These are phyloP conservation scores for Pseudopodoces humilis DNA, from an alignment of 2,113 vertebrate species.

Conservation along the genomic window DNA sequence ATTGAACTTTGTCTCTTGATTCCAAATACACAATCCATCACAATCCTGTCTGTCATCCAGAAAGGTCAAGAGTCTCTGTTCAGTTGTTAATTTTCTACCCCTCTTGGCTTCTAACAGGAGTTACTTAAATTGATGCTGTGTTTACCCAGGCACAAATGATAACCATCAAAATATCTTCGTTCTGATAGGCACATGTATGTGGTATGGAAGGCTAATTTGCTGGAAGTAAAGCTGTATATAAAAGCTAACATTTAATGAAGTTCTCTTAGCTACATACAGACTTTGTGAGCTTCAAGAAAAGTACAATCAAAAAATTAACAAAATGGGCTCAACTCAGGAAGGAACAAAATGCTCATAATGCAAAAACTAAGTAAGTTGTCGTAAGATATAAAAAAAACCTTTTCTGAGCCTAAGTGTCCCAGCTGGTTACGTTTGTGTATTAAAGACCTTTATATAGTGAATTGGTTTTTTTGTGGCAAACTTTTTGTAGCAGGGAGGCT, in stretches of 20 bases:
- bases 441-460: neutral
- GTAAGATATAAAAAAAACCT: fast-evolving
- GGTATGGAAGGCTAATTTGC: neutral
- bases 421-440: neutral
- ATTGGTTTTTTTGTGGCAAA: neutral
- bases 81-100: neutral
- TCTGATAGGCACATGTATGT: neutral
- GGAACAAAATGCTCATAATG: neutral
- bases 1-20: neutral
- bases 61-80: neutral
- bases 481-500: neutral
- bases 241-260: neutral
- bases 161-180: neutral
- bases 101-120: neutral
- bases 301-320: neutral
- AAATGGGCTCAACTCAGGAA: neutral
- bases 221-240: neutral
- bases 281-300: neutral
- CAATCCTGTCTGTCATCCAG: neutral
- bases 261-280: neutral
- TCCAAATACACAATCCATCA: neutral
- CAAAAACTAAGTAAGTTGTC: neutral
- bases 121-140: neutral
- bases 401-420: neutral
- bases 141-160: neutral